phyloP scores from a whole-genome alignment of 2,113 vertebrate species.

The Neodontobutis hainanensis region DNA sequence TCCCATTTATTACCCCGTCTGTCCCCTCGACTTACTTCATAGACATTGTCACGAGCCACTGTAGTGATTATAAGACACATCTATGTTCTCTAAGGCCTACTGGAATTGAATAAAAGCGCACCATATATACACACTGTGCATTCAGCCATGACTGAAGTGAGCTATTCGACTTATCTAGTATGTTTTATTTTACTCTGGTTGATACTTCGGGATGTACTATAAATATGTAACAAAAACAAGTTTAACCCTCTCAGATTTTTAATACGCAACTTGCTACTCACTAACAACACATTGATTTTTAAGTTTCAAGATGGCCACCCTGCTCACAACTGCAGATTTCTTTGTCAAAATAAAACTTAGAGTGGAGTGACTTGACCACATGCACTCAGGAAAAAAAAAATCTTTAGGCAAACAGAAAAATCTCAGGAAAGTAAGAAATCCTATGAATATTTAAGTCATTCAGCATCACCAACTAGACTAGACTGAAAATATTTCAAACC shows the following conservation, averaged over 20 bases:
- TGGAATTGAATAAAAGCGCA: slow-evolving; percentile 25
- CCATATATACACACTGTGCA: slow-evolving; percentile 32
- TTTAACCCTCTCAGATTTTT: too few species aligned
- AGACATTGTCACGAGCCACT: slow-evolving; percentile 14
- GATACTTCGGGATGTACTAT: too few species aligned
- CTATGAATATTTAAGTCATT: slow-evolving; percentile 48
- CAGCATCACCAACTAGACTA: slow-evolving; percentile 37
- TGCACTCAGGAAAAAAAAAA: slow-evolving; percentile 6
- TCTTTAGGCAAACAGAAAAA: slow-evolving; percentile 34
- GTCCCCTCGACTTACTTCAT: not conserved
- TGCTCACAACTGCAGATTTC: not conserved
- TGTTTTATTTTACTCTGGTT: too few species aligned
- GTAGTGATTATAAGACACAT: slow-evolving; percentile 23
- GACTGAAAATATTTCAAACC: not conserved
- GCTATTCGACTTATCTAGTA: too few species aligned
- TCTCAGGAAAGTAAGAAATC: slow-evolving; percentile 31
- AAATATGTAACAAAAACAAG: too few species aligned
- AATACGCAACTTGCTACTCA: not conserved
- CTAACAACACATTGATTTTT: not conserved
- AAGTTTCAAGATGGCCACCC: not conserved
- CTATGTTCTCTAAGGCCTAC: slow-evolving; percentile 35
- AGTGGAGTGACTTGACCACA: not conserved
- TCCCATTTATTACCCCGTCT: not conserved
- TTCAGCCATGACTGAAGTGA: slow-evolving; percentile 18
- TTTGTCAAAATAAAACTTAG: not conserved